Conservation (phyloP, 2,888 invertebrate genomes). For the Diabrotica balteata region DNA sequence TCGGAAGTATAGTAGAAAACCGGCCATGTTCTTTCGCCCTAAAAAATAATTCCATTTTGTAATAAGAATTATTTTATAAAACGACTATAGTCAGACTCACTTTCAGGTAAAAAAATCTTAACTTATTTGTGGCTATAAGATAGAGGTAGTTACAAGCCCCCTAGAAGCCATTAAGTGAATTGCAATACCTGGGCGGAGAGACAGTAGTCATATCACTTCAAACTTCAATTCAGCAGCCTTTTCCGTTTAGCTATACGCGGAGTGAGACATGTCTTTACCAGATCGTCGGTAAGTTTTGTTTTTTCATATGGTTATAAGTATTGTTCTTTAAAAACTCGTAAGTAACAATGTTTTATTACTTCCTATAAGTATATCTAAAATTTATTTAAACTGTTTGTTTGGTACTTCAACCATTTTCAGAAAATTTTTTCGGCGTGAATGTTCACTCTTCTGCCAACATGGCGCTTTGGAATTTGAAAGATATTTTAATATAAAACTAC, state of each 20-base stretch:
- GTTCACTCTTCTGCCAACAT: slow-evolving; percentile 65
- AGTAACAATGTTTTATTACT: slow-evolving; percentile 30
- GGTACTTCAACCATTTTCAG: slow-evolving; percentile 43
- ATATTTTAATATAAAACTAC: slow-evolving; percentile 11
- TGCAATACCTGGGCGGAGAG: slow-evolving; percentile 57
- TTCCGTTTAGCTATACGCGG: slow-evolving; percentile 77
- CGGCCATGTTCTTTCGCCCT: slow-evolving; percentile 42
- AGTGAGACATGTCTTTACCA: slow-evolving; percentile 83
- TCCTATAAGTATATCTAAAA: slow-evolving; percentile 18
- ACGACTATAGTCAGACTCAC: slow-evolving; percentile 14
- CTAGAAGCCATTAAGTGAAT: slow-evolving; percentile 4
- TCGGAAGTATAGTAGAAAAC: slow-evolving; percentile 39
- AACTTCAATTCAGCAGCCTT: slow-evolving; percentile 58
- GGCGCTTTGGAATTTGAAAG: slow-evolving; percentile 58
- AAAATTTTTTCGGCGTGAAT: slow-evolving; percentile 52
- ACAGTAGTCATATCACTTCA: slow-evolving; percentile 55
- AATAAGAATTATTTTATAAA: slow-evolving; percentile 10
- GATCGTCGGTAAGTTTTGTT: slow-evolving; percentile 79
- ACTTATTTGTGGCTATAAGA: slow-evolving; percentile 6
- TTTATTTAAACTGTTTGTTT: slow-evolving; percentile 24
- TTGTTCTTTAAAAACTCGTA: slow-evolving; percentile 36
- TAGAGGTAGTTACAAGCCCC: slow-evolving; percentile 2
- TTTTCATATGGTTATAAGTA: slow-evolving; percentile 46
- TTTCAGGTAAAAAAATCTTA: slow-evolving; percentile 19
- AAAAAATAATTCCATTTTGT: slow-evolving; percentile 38